A percentile compares a stretch with the other conserved stretches of the same genome.
Evolutionary conservation across 2,888 invertebrate genomes (phyloP).

Genomic region (Drosophila kuntzei): DNA sequence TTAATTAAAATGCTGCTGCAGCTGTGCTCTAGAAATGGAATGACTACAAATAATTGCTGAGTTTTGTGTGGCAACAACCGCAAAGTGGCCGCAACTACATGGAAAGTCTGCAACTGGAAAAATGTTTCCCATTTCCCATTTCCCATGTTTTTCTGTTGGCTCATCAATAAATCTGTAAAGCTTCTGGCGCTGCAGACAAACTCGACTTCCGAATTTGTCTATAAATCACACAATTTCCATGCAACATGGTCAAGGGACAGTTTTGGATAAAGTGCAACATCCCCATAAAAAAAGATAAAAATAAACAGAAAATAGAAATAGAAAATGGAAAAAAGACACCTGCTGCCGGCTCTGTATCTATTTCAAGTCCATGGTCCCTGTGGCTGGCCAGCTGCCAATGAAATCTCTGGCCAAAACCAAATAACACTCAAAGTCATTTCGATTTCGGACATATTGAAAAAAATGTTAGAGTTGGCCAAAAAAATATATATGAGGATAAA

Average conservation of each 20-base stretch:
- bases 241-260: constrained; percentile 56
- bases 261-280: constrained; percentile 53
- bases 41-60: constrained; percentile 43
- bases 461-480: neutral
- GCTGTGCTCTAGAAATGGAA: constrained; percentile 36
- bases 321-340: too few species aligned
- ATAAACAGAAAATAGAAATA: too few species aligned
- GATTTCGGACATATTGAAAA: constrained; percentile 53
- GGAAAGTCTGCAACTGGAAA: constrained; percentile 25
- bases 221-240: constrained; percentile 77
- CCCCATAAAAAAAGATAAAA: constrained; percentile 17
- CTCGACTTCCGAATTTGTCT: constrained; percentile 46
- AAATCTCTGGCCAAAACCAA: constrained; percentile 73
- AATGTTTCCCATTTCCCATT: constrained; percentile 36
- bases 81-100: constrained; percentile 41
- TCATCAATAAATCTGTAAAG: constrained; percentile 77
- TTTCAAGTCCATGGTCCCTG: constrained; percentile 10
- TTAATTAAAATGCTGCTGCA: constrained; percentile 73
- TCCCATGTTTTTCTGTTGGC: constrained; percentile 50
- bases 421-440: constrained; percentile 77
- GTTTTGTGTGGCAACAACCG: constrained; percentile 44
- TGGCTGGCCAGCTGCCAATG: constrained; percentile 73
- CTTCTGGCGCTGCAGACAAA: constrained; percentile 62
- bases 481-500: neutral
- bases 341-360: constrained; percentile 55